A percentile compares a stretch with the other conserved stretches of the same genome.
These are phyloP conservation scores for Drosophila seguyi DNA, from an alignment of 1,140 invertebrate species.

Conservation along the genomic window DNA sequence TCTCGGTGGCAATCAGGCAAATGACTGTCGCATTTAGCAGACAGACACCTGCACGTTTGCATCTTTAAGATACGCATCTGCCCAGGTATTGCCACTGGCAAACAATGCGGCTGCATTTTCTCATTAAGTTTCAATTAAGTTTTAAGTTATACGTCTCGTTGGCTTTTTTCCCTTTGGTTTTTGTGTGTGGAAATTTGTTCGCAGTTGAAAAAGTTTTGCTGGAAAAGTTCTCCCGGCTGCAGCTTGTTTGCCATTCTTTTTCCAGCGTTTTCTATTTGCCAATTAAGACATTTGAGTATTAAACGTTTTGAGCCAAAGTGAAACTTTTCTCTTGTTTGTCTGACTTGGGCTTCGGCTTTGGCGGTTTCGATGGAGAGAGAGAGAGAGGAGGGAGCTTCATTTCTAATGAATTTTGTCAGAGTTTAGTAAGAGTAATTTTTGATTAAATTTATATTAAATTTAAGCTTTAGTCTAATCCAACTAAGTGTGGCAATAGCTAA, in stretches of 20 bases:
- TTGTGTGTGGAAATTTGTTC: slow-evolving; percentile 47
- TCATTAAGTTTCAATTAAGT: slow-evolving; percentile 81
- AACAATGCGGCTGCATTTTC: slow-evolving; percentile 60
- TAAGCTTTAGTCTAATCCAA: not conserved
- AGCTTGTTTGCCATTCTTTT: slow-evolving; percentile 21
- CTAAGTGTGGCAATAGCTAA: not conserved
- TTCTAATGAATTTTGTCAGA: slow-evolving; percentile 23
- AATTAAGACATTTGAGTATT: slow-evolving; percentile 65
- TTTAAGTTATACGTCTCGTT: slow-evolving; percentile 51
- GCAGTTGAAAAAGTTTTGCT: slow-evolving; percentile 39
- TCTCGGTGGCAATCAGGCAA: slow-evolving; percentile 48
- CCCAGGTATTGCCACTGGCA: slow-evolving; percentile 10
- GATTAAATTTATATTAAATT: slow-evolving; percentile 1
- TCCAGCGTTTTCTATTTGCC: slow-evolving; percentile 44
- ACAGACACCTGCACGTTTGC: slow-evolving; percentile 53
- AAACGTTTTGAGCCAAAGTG: slow-evolving; percentile 50
- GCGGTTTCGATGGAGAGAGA: slow-evolving; percentile 1
- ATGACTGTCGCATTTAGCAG: slow-evolving; percentile 48
- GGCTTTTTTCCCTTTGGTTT: slow-evolving; percentile 22
- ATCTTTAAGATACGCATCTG: slow-evolving; percentile 62
- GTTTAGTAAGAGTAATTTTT: slow-evolving; percentile 1
- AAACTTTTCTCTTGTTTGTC: slow-evolving; percentile 38
- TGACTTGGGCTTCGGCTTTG: slow-evolving; percentile 36
- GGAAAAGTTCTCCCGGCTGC: slow-evolving; percentile 26
- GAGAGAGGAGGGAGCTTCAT: not conserved